Evolutionary conservation across 2,888 invertebrate genomes (phyloP).

Genomic region (Pyrrhosoma nymphula): DNA sequence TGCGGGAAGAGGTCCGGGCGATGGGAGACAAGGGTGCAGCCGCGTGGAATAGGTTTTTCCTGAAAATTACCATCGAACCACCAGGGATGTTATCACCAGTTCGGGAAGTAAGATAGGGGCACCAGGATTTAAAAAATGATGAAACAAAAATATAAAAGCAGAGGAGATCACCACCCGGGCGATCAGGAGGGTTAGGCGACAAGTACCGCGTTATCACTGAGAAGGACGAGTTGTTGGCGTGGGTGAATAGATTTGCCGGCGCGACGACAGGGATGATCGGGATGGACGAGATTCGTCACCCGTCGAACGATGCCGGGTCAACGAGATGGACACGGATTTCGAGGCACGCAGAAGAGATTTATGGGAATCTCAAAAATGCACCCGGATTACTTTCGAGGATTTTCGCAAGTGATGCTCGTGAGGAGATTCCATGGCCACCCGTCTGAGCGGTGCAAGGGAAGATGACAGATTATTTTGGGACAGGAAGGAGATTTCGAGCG

Average conservation of each 20-base stretch:
- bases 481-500: background rate
- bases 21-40: background rate
- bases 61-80: background rate
- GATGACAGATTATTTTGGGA: slow-evolving; percentile 13
- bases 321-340: background rate
- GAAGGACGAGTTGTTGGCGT: background rate
- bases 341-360: background rate
- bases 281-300: background rate
- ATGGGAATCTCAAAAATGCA: background rate
- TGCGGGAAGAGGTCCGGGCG: background rate
- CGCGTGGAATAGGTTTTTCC: background rate
- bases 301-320: background rate
- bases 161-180: background rate
- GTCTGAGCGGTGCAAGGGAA: background rate
- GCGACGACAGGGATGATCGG: background rate
- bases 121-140: background rate
- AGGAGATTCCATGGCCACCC: background rate
- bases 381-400: background rate
- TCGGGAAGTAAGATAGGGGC: background rate
- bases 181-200: background rate
- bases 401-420: too few relatives aligned
- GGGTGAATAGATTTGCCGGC: background rate
- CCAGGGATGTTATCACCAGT: background rate
- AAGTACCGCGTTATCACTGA: background rate
- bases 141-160: background rate